phyloP scores from a whole-genome alignment of 2,113 vertebrate genomes.

The Pica pica region DNA sequence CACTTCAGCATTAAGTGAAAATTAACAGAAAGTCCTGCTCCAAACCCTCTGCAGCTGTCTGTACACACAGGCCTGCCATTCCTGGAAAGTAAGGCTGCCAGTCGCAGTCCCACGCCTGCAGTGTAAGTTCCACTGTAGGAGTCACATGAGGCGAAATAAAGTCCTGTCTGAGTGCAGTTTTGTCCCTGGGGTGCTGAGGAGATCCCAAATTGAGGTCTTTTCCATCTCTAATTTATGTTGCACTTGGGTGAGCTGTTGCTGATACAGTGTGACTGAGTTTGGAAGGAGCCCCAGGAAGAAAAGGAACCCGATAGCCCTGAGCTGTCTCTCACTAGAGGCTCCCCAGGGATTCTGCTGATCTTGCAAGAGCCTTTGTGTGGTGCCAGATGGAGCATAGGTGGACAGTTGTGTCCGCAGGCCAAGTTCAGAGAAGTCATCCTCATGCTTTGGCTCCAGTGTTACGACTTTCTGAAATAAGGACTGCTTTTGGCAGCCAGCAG shows the following conservation, averaged over 20 bases:
- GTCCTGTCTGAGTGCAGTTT: background rate
- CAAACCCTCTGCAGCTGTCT: background rate
- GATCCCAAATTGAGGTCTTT: background rate
- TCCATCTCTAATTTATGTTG: background rate
- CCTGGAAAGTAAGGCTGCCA: constrained; percentile 45
- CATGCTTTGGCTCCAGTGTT: background rate
- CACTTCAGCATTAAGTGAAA: background rate
- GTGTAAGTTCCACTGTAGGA: background rate
- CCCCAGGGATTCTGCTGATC: constrained; percentile 8
- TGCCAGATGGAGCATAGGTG: constrained; percentile 2
- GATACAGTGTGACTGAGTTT: background rate
- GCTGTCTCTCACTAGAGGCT: background rate
- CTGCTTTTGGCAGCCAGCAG: background rate
- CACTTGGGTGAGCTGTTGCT: background rate
- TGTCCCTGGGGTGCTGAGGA: background rate
- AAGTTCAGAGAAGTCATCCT: background rate
- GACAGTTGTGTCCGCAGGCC: background rate
- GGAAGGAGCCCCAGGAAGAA: background rate
- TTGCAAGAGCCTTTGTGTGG: background rate
- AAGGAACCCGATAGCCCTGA: background rate
- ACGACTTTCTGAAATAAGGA: constrained; percentile 3
- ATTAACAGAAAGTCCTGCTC: background rate
- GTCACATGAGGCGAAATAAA: background rate
- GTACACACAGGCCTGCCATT: background rate
- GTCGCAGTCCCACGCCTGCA: background rate